Base-by-base conservation (phyloP, 1,140 invertebrate genomes). In the Pachypeltis micranthus region DNA sequence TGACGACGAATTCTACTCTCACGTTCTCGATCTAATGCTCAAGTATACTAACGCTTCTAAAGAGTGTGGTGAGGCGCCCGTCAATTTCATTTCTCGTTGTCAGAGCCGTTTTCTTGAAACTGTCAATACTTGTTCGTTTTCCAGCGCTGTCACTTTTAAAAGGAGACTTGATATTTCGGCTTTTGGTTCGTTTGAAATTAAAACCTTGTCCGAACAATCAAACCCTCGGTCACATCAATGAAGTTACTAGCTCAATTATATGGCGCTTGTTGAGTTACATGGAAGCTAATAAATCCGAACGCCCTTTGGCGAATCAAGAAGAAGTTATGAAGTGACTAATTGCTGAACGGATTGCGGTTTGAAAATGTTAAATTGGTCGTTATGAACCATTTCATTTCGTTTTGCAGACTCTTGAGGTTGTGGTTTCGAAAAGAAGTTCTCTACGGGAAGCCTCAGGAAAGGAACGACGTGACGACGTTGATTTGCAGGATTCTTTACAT, bases 351-450 rank as follows among this genome's bases (percentile, higher is more conserved):
- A n/a, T n/a, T n/a, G n/a, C n/a, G n/a, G n/a, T n/a, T n/a, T n/a
- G n/a, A n/a, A n/a, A n/a, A n/a, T n/a, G n/a, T n/a, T n/a, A n/a
- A n/a, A n/a, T n/a, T n/a, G n/a, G n/a, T n/a, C n/a, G n/a, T n/a
- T n/a, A n/a, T n/a, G n/a, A n/a, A 56, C 16, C 55, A 21, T 54
- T 10, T 27, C 24, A 34, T 25, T 57, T 57, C 7, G 16, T 39
- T 39, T 59, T 1, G 12, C 24, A 65, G 63, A 27, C 54, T 51
- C 16, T 39, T 65, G 24, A 55, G 54, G 44, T 27, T 25, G 4
- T 65, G 63, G 63, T 57, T 65, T 12, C 61, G 59, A 34, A 65
- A 31, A 12, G 63, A 65, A 39, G 29, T 55, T 61, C 25, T 55
- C 7, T 61, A 44, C 26, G 63, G 63, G 0, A 14, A 56, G 12